Conservation (phyloP, 2,797 vertebrate genomes). For the Gephyroberyx darwinii region DNA sequence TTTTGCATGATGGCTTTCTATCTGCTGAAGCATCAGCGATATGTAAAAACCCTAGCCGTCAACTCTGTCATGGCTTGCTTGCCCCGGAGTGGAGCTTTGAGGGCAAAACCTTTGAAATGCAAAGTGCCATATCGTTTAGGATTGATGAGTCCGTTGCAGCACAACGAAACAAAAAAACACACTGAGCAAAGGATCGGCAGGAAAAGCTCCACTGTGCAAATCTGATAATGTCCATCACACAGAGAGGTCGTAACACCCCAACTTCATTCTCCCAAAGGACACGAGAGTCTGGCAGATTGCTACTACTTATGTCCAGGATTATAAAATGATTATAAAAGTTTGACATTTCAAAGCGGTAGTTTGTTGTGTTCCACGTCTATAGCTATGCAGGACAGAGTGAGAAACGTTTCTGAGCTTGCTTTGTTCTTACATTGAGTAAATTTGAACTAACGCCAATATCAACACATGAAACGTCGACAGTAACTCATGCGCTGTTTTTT, state of each 20-base stretch:
- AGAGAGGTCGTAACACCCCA: not conserved
- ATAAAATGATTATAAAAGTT: constrained; percentile 40
- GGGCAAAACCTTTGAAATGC: constrained; percentile 15
- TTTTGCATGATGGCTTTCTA: constrained; percentile 3
- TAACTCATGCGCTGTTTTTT: constrained; percentile 55
- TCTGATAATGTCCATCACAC: not conserved
- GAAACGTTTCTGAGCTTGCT: constrained; percentile 63
- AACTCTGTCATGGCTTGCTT: constrained; percentile 9
- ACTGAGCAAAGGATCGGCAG: not conserved
- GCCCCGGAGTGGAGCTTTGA: constrained; percentile 3
- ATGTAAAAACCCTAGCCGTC: constrained; percentile 22
- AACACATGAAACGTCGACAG: constrained; percentile 64
- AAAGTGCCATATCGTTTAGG: not conserved
- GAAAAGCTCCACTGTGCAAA: not conserved
- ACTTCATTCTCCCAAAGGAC: not conserved
- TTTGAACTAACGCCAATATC: constrained; percentile 66
- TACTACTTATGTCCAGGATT: constrained; percentile 10
- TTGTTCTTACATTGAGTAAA: constrained; percentile 65
- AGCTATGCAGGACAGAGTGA: constrained; percentile 52
- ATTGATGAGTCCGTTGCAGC: constrained; percentile 10
- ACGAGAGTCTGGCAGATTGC: not conserved
- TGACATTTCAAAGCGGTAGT: constrained; percentile 42
- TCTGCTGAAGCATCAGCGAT: constrained; percentile 25
- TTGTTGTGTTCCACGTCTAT: constrained; percentile 45
- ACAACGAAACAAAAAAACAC: not conserved